Evolutionary conservation across 2,113 vertebrate species (phyloP).

Genomic region (Isurus oxyrinchus): DNA sequence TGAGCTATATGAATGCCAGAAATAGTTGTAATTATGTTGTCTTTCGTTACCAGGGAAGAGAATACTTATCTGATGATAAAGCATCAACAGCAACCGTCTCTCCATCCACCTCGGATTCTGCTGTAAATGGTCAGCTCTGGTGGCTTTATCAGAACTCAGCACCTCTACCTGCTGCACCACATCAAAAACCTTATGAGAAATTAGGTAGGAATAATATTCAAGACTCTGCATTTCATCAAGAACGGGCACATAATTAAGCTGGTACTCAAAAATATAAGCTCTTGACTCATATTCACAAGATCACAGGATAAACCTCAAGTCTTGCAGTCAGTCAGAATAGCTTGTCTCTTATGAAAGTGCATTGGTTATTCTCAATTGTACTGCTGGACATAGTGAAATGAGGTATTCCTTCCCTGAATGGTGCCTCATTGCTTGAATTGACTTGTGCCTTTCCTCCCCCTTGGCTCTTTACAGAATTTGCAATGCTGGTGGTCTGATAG

Average conservation of each 20-base stretch:
- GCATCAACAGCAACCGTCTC: background rate
- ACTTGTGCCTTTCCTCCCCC: background rate
- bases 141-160: slow-evolving; percentile 31
- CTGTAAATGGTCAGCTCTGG: slow-evolving; percentile 24
- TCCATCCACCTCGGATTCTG: slow-evolving; percentile 7
- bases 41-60: background rate
- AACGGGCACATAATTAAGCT: background rate
- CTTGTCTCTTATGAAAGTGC: background rate
- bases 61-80: slow-evolving; percentile 10
- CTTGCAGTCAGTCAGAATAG: background rate
- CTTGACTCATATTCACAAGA: background rate
- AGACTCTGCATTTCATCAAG: background rate
- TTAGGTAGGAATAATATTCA: slow-evolving; percentile 23
- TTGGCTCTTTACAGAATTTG: background rate
- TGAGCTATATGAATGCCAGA: background rate
- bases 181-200: slow-evolving; percentile 32
- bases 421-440: background rate
- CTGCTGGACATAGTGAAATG: background rate
- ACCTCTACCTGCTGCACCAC: background rate
- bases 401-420: background rate
- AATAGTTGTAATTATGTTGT: background rate
- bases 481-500: background rate
- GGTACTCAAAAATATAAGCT: background rate
- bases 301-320: background rate
- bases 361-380: background rate